Percentiles rank a stretch among this genome's conserved stretches.
Evolutionary conservation across 2,888 invertebrate genomes (phyloP).

Genomic region (Caprella mutica): DNA sequence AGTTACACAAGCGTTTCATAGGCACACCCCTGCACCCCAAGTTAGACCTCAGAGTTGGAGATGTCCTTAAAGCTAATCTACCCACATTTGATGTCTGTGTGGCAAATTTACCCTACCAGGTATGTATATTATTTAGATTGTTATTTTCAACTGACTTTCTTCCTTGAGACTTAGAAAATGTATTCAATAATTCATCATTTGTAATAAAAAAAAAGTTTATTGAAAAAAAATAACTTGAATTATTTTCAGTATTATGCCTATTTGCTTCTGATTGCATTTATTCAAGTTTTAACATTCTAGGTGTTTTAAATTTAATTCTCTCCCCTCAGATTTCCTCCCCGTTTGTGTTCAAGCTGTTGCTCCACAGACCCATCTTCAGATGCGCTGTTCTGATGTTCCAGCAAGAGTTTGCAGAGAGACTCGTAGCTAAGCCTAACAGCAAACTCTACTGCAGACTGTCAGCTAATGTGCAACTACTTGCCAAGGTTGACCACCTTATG

Average conservation of each 20-base stretch:
- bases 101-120: slow-evolving; percentile 93
- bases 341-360: slow-evolving; percentile 81
- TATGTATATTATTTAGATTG: slow-evolving; percentile 2
- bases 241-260: too few species aligned
- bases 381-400: slow-evolving; percentile 99
- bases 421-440: slow-evolving; percentile 94
- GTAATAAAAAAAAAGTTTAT: too few species aligned
- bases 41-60: slow-evolving; percentile 81
- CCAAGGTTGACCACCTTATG: slow-evolving; percentile 90
- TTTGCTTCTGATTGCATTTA: too few species aligned
- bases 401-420: slow-evolving; percentile 90
- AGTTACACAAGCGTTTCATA: slow-evolving; percentile 91
- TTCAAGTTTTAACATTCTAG: too few species aligned
- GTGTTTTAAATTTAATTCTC: too few species aligned
- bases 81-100: slow-evolving; percentile 98
- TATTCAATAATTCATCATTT: too few species aligned
- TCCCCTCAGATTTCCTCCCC: slow-evolving; percentile 67
- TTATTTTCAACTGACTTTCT: too few species aligned
- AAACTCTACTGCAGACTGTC: slow-evolving; percentile 93
- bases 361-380: slow-evolving; percentile 55
- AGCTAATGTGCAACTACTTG: slow-evolving; percentile 87
- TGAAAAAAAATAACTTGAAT: too few species aligned
- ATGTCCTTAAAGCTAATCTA: slow-evolving; percentile 83
- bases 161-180: too few species aligned
- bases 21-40: slow-evolving; percentile 78